phyloP scores from a whole-genome alignment of 1,140 invertebrate genomes.

The Seison nebaliae region DNA sequence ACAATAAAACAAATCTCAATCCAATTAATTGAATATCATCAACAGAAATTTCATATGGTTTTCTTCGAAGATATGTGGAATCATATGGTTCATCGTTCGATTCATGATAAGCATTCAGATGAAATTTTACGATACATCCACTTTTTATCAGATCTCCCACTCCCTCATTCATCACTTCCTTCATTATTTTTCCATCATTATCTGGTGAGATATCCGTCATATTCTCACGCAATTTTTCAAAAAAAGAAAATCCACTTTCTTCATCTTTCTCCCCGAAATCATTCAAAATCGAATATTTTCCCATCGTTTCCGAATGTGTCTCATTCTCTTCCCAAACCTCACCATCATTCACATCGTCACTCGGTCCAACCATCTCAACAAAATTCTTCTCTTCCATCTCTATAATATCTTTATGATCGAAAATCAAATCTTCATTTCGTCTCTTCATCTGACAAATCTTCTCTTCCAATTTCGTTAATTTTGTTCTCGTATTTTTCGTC shows the following conservation, averaged over 20 bases:
- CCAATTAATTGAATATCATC: too few relatives aligned
- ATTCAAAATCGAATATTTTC: too few relatives aligned
- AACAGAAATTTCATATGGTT: not conserved
- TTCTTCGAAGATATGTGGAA: conserved; percentile 8
- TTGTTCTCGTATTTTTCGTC: too few relatives aligned
- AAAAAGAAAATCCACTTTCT: conserved; percentile 1
- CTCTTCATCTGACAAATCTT: too few relatives aligned
- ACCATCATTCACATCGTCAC: too few relatives aligned
- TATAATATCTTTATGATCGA: too few relatives aligned
- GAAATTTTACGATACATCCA: conserved; percentile 4
- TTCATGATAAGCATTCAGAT: conserved; percentile 13
- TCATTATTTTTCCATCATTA: conserved; percentile 4
- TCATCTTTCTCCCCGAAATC: conserved; percentile 10
- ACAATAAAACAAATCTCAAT: conserved; percentile 3
- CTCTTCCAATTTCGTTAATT: too few relatives aligned
- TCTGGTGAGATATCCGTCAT: conserved; percentile 8
- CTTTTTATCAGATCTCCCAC: not conserved
- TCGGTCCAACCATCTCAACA: too few relatives aligned
- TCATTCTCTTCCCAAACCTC: too few relatives aligned
- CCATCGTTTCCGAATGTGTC: too few relatives aligned
- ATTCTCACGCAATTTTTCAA: conserved; percentile 6
- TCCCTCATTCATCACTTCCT: conserved; percentile 1
- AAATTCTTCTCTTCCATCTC: too few relatives aligned
- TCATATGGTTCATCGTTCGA: conserved; percentile 12
- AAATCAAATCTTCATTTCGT: too few relatives aligned